Evolutionary conservation across 1,140 invertebrate species (phyloP).

Genomic region (Colletes latitarsis): DNA sequence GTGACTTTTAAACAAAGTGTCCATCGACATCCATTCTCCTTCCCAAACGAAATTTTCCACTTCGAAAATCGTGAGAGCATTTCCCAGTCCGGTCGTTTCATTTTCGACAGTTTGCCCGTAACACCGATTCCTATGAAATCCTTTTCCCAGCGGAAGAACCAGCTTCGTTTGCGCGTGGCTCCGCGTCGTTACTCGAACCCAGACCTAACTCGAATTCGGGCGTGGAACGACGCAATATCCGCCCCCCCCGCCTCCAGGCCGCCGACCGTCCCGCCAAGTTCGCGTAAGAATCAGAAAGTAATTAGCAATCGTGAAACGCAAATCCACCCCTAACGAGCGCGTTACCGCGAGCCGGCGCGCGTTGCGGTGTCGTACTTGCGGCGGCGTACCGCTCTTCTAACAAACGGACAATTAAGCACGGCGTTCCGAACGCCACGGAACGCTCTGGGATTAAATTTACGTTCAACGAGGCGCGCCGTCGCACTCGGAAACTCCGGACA

Average conservation of each 20-base stretch:
- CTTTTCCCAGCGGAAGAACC: not conserved
- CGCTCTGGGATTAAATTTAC: conserved; percentile 42
- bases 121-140: not conserved
- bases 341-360: not conserved
- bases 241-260: no score
- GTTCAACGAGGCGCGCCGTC: conserved; percentile 13
- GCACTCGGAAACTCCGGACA: no score
- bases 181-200: not conserved
- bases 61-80: no score
- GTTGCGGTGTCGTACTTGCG: conserved; percentile 16
- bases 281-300: conserved; percentile 61
- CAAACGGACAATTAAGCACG: conserved; percentile 47
- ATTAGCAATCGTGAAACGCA: conserved; percentile 54
- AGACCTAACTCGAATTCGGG: not conserved
- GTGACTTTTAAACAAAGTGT: no score
- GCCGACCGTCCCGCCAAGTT: not conserved
- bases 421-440: not conserved
- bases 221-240: not conserved
- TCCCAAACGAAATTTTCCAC: no score
- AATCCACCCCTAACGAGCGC: conserved; percentile 55
- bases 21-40: no score
- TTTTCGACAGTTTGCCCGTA: not conserved
- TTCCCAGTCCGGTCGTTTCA: not conserved
- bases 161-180: not conserved
- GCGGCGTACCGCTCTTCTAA: conserved; percentile 13